Evolutionary conservation across 2,113 vertebrate species (phyloP), one percentile per base, ranked within the genome.

Genomic region (Phalacrocorax pelagicus): DNA sequence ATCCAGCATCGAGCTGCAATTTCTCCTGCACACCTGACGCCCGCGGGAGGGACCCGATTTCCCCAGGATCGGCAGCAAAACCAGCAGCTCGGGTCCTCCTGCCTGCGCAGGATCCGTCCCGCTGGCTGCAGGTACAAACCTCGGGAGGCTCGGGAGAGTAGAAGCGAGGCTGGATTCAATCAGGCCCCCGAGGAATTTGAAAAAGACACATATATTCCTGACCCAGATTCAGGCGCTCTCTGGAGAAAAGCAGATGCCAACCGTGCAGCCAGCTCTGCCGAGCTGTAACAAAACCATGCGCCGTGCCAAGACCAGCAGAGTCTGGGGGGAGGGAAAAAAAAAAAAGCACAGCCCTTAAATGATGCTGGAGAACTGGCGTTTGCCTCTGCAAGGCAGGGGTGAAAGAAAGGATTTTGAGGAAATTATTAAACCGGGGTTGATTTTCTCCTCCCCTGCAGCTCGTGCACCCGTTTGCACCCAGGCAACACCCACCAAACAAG

Each of bases 161-260:
- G 92, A 18, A 90, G 83, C 3, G 19, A 79, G 69, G 92, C 72
- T 81, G 86, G 84, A 91, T 92, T 82, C 90, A n/a, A 66, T 19
- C 59, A 30, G 42, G 34, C 62, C 96, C 81, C 85, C 6, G 12
- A 96, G 96, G 96, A 91, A 92, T 84, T 62, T 18, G 46, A 32
- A 69, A 66, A 71, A 93, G 59, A 77, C 75, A 90, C 80, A 77
- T 20, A 58, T 96, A 94, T 96, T 96, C 91, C 94, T 97, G 97
- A 97, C 97, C 97, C 94, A 97, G 97, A 97, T 97, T 97, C 92
- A 38, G 82, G 86, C 52, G 6, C 52, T 92, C 96, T 93, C 94
- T 10, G 82, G 95, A 97, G 96, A 81, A 91, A 89, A 95, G 94
- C 94, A 84, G 97, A 94, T 97, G 96, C 94, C 96, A 96, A 89